A percentile compares a stretch with the other conserved stretches of the same genome.
These are phyloP conservation scores for Athrips mouffetella DNA, from an alignment of 2,888 invertebrate genomes.

Conservation along the genomic window DNA sequence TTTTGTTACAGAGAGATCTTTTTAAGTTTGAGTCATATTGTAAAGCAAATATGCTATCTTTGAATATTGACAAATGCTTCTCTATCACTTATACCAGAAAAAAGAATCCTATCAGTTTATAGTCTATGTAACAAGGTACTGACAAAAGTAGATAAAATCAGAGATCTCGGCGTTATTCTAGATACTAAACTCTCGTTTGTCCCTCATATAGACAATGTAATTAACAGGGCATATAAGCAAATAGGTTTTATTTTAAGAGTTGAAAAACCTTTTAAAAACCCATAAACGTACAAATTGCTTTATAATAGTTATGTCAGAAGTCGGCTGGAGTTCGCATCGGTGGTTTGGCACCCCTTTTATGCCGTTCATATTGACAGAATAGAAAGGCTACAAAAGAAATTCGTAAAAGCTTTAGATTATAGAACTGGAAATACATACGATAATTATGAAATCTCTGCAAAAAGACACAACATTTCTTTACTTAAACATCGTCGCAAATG, in stretches of 20 bases:
- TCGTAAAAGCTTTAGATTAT: neutral
- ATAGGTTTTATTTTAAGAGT: slow-evolving; percentile 1
- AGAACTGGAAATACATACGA: neutral
- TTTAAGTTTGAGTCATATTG: slow-evolving; percentile 7
- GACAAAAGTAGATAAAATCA: neutral
- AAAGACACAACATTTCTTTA: no score
- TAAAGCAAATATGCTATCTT: slow-evolving; percentile 1
- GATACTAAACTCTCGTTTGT: slow-evolving; percentile 8
- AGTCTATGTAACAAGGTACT: neutral
- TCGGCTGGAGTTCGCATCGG: no score
- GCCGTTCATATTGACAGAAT: no score
- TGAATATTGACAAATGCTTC: slow-evolving; percentile 14
- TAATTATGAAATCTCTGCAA: neutral
- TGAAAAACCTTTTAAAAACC: neutral
- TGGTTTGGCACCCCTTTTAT: no score
- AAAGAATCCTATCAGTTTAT: neutral
- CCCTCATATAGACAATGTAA: neutral
- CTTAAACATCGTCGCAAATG: no score
- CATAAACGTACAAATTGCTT: neutral
- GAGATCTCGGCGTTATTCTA: slow-evolving; percentile 7
- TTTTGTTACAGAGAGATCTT: slow-evolving; percentile 1
- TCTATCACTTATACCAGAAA: slow-evolving; percentile 3
- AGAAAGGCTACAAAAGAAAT: no score
- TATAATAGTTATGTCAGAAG: neutral
- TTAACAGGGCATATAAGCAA: neutral